These are phyloP conservation scores for Cistogaster globosa DNA, from an alignment of 2,888 invertebrate genomes.

Conservation along the genomic window DNA sequence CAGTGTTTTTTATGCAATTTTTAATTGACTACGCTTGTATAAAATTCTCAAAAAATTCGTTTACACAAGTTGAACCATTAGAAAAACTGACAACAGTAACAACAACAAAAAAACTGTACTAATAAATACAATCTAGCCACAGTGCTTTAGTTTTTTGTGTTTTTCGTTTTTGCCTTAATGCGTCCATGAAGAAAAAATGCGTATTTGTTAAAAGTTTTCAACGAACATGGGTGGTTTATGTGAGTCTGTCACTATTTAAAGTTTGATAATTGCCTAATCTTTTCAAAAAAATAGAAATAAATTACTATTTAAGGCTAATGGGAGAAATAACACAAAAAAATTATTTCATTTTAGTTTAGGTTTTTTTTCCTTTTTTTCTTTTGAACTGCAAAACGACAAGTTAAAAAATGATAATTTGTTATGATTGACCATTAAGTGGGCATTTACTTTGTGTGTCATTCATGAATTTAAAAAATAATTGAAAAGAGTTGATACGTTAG, in stretches of 20 bases:
- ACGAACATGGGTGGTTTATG: constrained; percentile 71
- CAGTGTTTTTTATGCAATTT: constrained; percentile 66
- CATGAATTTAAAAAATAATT: constrained; percentile 19
- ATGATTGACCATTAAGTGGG: constrained; percentile 60
- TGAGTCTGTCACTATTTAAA: constrained; percentile 70
- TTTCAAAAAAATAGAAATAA: constrained; percentile 42
- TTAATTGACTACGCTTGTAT: constrained; percentile 71
- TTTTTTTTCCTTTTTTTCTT: background rate
- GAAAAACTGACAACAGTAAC: constrained; percentile 41
- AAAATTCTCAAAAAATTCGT: constrained; percentile 66
- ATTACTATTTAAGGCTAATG: constrained; percentile 59
- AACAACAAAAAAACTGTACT: constrained; percentile 6
- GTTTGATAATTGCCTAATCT: constrained; percentile 70
- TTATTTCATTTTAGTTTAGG: constrained; percentile 32
- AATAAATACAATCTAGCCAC: constrained; percentile 44
- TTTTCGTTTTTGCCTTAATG: background rate
- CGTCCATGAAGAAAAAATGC: constrained; percentile 32
- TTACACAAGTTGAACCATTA: constrained; percentile 50
- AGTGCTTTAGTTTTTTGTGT: background rate
- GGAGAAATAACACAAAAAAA: constrained; percentile 62
- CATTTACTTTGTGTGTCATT: constrained; percentile 53
- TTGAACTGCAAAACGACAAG: constrained; percentile 16
- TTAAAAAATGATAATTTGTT: constrained; percentile 54
- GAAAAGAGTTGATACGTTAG: constrained; percentile 28
- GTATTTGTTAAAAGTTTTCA: constrained; percentile 54